Conservation (phyloP, 1,140 invertebrate species). For the Oryctes rhinoceros region DNA sequence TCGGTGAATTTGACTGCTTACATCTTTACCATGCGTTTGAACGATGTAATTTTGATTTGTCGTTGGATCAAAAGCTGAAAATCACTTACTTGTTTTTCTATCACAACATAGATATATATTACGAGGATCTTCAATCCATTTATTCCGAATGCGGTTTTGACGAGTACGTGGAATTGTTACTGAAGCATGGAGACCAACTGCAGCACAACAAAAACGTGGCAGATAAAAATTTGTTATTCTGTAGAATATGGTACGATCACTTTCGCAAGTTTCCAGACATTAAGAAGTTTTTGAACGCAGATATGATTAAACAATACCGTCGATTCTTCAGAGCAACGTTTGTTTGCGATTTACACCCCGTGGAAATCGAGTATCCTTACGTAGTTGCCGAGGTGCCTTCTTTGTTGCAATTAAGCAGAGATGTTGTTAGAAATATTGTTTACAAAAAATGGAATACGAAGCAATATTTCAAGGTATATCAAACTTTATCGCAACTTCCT, state of each 20-base stretch:
- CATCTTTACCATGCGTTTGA: not conserved
- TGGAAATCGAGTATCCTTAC: not conserved
- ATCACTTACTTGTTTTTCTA: not conserved
- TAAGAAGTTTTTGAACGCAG: not conserved
- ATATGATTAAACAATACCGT: too few relatives aligned
- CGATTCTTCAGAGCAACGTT: too few relatives aligned
- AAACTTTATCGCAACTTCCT: not conserved
- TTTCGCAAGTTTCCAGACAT: not conserved
- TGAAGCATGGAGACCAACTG: not conserved
- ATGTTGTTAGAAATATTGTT: not conserved
- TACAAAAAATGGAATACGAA: not conserved
- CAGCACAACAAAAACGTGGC: not conserved
- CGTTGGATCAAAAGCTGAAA: not conserved
- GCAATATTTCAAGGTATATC: not conserved
- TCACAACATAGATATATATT: not conserved
- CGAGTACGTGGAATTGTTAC: not conserved
- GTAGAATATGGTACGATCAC: not conserved
- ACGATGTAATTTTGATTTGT: not conserved
- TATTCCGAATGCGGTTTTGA: not conserved
- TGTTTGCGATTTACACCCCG: too few relatives aligned
- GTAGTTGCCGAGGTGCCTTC: not conserved
- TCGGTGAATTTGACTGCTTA: not conserved
- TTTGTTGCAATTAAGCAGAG: constrained; percentile 1
- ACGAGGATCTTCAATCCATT: not conserved
- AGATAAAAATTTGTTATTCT: not conserved